Base-by-base conservation (phyloP, 2,888 invertebrate species). In the Electrophaes corylata region DNA sequence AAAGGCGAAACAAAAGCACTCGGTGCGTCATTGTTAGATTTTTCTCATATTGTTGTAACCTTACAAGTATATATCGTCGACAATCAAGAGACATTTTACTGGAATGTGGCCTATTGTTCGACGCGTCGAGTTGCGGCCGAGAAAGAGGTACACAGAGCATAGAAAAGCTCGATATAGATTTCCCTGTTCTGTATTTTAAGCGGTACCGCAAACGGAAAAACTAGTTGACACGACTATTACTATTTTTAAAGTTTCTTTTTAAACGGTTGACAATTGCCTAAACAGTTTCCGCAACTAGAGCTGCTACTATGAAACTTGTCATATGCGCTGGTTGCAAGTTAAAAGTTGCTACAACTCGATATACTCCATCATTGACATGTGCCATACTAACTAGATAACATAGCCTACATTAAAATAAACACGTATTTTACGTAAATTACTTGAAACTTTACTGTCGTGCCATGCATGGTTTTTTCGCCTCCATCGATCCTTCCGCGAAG, bases 21-120 rank as follows among this genome's bases (percentile, higher is more conserved):
- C 12, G 16, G 23, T 10, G 26, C 16, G 31, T 18, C 43, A 10
- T 47, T 52, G 47, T 49, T 60, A 41, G 37, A 52, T 48, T 52
- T 46, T 52, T 37, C 18, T 46, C 20, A 20, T 53, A 44, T 55
- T 55, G 39, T 46, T 57, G 55, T 47, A 23, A 55, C 41, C 54
- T 65, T 53, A 60, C 58, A 39, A 60, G 59, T 63, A 60, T 61
- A 63, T 62, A 67, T 67, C 58, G 58, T 47, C 35, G 52, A 59
- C 65, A 60, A 65, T 67, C 63, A 60, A 37, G 60, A 54, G 50
- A 65, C 63, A 57, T 66, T 63, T 64, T 64, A 58, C 62, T 33
- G 56, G 60, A 62, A 56, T 56, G 52, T 57, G 12, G 54, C 47
- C 55, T 51, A 55, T 67, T 64, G 63, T 67, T 67, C 54, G 44